Conservation (phyloP, 2,888 invertebrate genomes). For the Cyclophora albipunctata region DNA sequence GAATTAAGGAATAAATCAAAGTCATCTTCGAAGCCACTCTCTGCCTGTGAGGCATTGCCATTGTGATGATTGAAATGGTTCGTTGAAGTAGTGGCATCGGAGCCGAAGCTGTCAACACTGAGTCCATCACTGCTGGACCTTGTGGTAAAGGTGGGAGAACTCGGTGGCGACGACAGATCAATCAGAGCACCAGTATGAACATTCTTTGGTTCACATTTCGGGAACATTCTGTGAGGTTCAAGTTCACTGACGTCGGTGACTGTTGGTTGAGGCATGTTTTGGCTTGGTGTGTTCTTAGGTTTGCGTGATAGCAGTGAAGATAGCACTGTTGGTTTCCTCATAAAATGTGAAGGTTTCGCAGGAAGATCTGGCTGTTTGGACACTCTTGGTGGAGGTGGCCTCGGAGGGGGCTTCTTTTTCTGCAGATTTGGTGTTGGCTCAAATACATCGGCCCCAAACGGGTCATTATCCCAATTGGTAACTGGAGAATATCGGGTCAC, state of each 20-base stretch:
- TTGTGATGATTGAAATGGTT: conserved; percentile 70
- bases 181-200: conserved; percentile 77
- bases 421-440: conserved; percentile 60
- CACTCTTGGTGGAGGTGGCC: conserved; percentile 80
- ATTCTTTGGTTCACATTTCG: conserved; percentile 64
- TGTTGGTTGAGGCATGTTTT: conserved; percentile 30
- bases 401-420: conserved; percentile 82
- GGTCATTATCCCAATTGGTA: conserved; percentile 71
- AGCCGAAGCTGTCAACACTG: conserved; percentile 84
- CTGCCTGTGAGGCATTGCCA: conserved; percentile 81
- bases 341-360: conserved; percentile 71
- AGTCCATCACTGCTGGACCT: conserved; percentile 84
- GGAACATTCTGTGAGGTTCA: conserved; percentile 56
- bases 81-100: conserved; percentile 78
- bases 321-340: conserved; percentile 64
- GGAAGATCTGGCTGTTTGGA: conserved; percentile 54
- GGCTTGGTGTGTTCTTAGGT: conserved; percentile 39
- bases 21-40: conserved; percentile 90
- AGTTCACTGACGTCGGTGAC: conserved; percentile 44
- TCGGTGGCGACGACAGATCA: conserved; percentile 82
- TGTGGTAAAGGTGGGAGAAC: conserved; percentile 84
- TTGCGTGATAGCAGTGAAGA: conserved; percentile 58
- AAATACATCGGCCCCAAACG: conserved; percentile 67
- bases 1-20: conserved; percentile 79
- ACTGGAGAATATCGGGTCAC: conserved; percentile 71